These are phyloP conservation scores for Notolepis coatsorum DNA, from an alignment of 2,797 vertebrate species.

Conservation along the genomic window DNA sequence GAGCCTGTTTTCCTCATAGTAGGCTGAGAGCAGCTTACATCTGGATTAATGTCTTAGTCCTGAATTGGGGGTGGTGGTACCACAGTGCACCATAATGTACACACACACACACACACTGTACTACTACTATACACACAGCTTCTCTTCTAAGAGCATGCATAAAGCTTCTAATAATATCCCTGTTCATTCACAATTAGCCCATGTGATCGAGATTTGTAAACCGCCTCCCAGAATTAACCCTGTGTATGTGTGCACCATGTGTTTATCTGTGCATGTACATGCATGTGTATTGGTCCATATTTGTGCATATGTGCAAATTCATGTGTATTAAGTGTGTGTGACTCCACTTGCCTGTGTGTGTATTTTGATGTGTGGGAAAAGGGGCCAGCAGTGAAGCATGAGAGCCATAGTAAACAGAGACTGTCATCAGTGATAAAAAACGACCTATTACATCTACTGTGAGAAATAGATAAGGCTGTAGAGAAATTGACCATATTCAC, in stretches of 20 bases:
- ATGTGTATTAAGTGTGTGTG: neutral
- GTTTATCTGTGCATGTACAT: conserved; percentile 1
- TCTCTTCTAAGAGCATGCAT: conserved; percentile 43
- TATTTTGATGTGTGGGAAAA: conserved; percentile 66
- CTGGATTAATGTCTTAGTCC: conserved; percentile 45
- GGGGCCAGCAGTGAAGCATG: conserved; percentile 54
- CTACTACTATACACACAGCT: neutral
- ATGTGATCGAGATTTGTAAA: conserved; percentile 39
- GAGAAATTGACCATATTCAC: conserved; percentile 40
- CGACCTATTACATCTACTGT: conserved; percentile 63
- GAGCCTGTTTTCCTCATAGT: conserved; percentile 14
- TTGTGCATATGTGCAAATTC: conserved; percentile 15
- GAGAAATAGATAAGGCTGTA: conserved; percentile 73
- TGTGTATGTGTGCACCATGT: conserved; percentile 12
- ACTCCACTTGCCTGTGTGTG: neutral
- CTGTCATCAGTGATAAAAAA: conserved; percentile 63
- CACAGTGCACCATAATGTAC: neutral
- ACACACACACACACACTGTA: neutral
- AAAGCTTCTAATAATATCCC: conserved; percentile 38
- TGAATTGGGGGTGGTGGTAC: conserved; percentile 5
- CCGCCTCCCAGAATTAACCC: conserved; percentile 22
- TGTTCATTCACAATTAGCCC: conserved; percentile 54
- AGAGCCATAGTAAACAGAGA: conserved; percentile 61
- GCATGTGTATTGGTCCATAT: conserved; percentile 27
- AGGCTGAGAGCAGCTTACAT: conserved; percentile 40